Evolutionary conservation across 2,113 vertebrate species (phyloP), one percentile per base, ranked within the genome.

Genomic region (Symphodus melops): DNA sequence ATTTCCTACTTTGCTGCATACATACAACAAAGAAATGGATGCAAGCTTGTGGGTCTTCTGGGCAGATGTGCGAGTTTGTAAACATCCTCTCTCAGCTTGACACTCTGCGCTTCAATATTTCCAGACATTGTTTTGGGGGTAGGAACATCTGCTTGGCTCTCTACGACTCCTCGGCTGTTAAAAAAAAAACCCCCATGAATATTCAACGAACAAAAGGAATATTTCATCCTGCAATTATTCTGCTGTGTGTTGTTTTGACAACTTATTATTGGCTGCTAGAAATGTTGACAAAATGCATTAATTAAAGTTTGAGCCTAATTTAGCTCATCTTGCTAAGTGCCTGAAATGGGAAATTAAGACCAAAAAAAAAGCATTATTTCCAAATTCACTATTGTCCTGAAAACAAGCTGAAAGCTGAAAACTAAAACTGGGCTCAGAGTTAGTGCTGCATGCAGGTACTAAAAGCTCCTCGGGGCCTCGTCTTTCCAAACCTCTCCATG

Each of bases 21-120:
- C 49, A 75, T 86, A 70, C 74, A 63, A 62, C 37, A 53, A 59
- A 48, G 69, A 88, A 88, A 85, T 84, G 81, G 83, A 85, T 83
- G 79, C 72, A 79, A 17, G 67, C 64, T 85, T 61, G 44, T 71
- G 72, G 72, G 75, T 69, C 72, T 53, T 79, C 52, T 86, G 66
- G 36, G 23, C 68, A 68, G 85, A 68, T 33, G 54, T 57, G 49
- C 83, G 57, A 85, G 78, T 86, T 74, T 52, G 76, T 77, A 84
- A 83, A 82, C 69, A 82, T 75, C 70, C 66, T 57, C 46, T 28
- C 68, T 71, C 67, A 49, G 63, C 48, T 42, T 42, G 17, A 75
- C 63, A 61, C 39, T 4, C 25, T 46, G 71, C 78, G 28, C 78
- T 64, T 21, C 54, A 74, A 81, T 73, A 76, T 83, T 71, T 84